Conservation (phyloP, 2,797 vertebrate species). For the Coendou prehensilis region DNA sequence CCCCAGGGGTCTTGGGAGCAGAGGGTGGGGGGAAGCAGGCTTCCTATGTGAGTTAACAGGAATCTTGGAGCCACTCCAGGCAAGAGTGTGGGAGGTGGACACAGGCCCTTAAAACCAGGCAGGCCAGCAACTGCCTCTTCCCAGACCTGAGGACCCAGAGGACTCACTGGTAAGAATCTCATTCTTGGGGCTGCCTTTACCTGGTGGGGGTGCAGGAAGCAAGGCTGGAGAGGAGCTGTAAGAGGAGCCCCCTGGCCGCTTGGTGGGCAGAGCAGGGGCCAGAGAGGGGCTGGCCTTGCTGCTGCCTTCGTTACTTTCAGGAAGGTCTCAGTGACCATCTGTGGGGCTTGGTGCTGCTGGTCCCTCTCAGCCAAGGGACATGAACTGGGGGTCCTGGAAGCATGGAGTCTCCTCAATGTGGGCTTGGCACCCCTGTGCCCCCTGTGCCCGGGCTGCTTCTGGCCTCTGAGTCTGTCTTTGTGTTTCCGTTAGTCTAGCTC, state of each 20-base stretch:
- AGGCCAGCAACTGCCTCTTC: neutral
- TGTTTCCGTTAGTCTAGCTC: neutral
- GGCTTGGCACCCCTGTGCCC: neutral
- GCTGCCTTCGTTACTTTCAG: fast-evolving
- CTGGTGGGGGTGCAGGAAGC: fast-evolving
- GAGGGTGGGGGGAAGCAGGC: too few relatives aligned
- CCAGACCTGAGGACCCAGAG: neutral
- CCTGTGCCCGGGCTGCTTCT: neutral
- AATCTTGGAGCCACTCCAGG: neutral
- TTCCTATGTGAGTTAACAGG: neutral
- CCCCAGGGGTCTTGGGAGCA: neutral
- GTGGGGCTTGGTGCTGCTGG: fast-evolving
- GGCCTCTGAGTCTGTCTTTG: fast-evolving
- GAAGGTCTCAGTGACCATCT: neutral
- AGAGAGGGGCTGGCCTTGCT: fast-evolving
- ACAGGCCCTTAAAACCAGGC: constrained; percentile 47
- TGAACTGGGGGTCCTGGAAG: neutral
- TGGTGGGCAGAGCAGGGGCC: neutral
- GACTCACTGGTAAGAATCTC: constrained; percentile 64
- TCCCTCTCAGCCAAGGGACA: neutral
- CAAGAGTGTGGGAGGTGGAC: neutral
- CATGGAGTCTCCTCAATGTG: fast-evolving
- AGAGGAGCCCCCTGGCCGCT: neutral
- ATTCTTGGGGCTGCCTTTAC: neutral
- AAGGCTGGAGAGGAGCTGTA: neutral